Evolutionary conservation across 2,888 invertebrate species (phyloP).

Genomic region (Nephrotoma appendiculata): DNA sequence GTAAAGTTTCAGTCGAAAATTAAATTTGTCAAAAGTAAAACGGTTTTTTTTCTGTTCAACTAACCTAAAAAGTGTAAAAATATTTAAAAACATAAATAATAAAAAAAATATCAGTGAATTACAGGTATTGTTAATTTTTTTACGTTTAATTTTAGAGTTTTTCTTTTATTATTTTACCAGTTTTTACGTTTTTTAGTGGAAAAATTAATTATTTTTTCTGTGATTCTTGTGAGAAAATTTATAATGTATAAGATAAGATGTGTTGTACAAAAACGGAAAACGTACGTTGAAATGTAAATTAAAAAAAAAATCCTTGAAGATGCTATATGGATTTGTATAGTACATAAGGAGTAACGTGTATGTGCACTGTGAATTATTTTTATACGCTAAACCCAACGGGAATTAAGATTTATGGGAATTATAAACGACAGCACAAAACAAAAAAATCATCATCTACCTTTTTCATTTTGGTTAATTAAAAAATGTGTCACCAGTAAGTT

Average conservation of each 20-base stretch:
- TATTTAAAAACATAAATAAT: not conserved
- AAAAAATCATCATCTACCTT: not conserved
- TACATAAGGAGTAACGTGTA: not conserved
- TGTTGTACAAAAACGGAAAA: not conserved
- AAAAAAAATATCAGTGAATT: not conserved
- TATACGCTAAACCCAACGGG: not conserved
- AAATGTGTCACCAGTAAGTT: not conserved
- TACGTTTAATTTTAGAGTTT: not conserved
- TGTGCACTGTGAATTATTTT: not conserved
- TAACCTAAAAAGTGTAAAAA: not conserved
- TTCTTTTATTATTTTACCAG: not conserved
- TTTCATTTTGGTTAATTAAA: not conserved
- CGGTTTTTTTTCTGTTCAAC: not conserved
- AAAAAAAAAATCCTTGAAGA: not conserved
- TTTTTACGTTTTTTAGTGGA: not conserved
- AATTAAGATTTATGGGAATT: not conserved
- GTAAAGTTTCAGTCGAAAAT: not conserved
- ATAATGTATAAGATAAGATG: not conserved
- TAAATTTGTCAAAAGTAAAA: not conserved
- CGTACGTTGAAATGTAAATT: not conserved
- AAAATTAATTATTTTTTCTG: not conserved
- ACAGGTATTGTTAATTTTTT: not conserved
- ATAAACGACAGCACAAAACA: not conserved
- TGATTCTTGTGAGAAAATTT: not conserved
- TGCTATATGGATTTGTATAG: not conserved